Evolutionary conservation across 2,888 invertebrate species (phyloP), one percentile per base, ranked within the genome.

Genomic region (Aradus depressus): DNA sequence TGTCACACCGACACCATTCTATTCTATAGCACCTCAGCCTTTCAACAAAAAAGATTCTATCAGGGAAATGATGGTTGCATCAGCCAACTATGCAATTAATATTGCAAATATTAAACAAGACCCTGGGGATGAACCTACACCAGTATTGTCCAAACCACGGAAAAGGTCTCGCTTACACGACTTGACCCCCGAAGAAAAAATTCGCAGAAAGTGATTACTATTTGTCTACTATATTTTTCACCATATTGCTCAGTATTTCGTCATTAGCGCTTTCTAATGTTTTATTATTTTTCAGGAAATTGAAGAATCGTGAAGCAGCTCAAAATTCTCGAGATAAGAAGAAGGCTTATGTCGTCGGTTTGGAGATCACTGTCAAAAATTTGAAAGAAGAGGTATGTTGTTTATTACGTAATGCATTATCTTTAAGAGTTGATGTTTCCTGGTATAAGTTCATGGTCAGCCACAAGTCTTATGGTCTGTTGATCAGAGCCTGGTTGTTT

Each of bases 281-380:
- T 25, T 32, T 48, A 55, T 62, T 62, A 26, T 62, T 58, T 69
- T 71, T 23, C 68, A 92, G 95, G 67, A 95, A 95, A 71, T 67
- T 95, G 62, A 95, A 95, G 68, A 96, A 96, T 67, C 77, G 96
- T 59, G 92, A 96, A 22, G 96, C 97, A 26, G 97, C 97, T 2
- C 97, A 97, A 70, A 92, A 90, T 42, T 96, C 96, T 1, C 79
- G 97, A 49, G 97, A 97, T 69, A 77, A 93, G 38, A 97, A 97
- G 67, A 96, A 96, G 68, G 88, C 87, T 1, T 57, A 57, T 55
- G 52, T 57, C 23, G 44, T 35, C 14, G 84, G 82, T 65, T 84
- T 96, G 79, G 84, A 87, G 59, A 87, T 90, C 60, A 63, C 68
- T 43, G 65, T 75, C 3, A 63, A 64, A 34, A 57, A 63, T n/a